These are phyloP conservation scores for Germaria angustata DNA, from an alignment of 2,888 invertebrate genomes.

Conservation along the genomic window DNA sequence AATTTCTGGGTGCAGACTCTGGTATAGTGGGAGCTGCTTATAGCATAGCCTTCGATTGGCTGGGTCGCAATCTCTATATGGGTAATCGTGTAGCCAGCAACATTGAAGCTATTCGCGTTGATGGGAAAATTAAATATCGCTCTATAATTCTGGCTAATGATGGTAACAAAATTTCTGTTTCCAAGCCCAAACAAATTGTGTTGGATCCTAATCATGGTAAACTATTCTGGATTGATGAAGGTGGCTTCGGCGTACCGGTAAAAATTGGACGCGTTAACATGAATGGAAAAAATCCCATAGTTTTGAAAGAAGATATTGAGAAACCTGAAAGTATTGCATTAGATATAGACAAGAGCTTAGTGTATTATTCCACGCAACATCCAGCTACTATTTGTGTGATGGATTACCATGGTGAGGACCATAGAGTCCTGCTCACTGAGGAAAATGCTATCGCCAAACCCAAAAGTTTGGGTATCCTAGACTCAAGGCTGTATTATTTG, in stretches of 20 bases:
- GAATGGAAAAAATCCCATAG: constrained; percentile 91
- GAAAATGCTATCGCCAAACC: constrained; percentile 88
- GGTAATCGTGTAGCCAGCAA: constrained; percentile 94
- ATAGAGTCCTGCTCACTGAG: constrained; percentile 85
- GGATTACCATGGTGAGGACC: constrained; percentile 86
- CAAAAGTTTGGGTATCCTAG: constrained; percentile 89
- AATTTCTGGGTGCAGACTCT: constrained; percentile 89
- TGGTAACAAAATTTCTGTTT: constrained; percentile 91
- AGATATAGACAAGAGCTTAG: constrained; percentile 88
- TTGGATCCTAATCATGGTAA: constrained; percentile 96
- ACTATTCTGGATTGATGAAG: constrained; percentile 98
- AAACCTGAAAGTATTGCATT: constrained; percentile 92
- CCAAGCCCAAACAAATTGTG: constrained; percentile 91
- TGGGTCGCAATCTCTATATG: constrained; percentile 95
- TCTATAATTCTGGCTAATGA: constrained; percentile 94
- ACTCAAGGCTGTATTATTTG: constrained; percentile 90
- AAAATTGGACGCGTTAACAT: constrained; percentile 95
- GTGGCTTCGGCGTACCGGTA: constrained; percentile 91
- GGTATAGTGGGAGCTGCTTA: constrained; percentile 96
- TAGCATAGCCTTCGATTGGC: constrained; percentile 97
- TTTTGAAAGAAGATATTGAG: constrained; percentile 86
- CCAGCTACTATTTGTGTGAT: constrained; percentile 87
- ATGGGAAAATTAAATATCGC: constrained; percentile 91
- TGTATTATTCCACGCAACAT: constrained; percentile 93
- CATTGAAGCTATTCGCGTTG: constrained; percentile 92